A percentile compares a stretch with the other conserved stretches of the same genome.
These are phyloP conservation scores for Phrynocephalus guinanensis DNA, from an alignment of 2,797 vertebrate species.

Conservation along the genomic window DNA sequence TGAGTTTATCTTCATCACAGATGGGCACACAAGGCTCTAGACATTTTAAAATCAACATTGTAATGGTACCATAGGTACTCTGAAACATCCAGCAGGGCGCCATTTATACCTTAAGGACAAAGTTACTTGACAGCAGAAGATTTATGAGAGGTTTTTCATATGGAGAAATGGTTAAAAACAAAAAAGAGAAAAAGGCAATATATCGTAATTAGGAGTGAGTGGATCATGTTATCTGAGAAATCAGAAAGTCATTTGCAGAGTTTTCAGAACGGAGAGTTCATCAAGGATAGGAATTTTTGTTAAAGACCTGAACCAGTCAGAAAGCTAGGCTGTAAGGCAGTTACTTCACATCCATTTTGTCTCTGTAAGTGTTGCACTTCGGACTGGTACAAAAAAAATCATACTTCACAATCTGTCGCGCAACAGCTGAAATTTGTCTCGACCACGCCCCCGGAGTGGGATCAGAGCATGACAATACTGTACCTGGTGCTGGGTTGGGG, in stretches of 20 bases:
- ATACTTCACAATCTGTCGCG: too few relatives aligned
- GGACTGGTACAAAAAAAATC: too few relatives aligned
- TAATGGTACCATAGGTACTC: not conserved
- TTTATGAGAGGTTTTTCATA: constrained; percentile 9
- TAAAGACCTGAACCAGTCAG: not conserved
- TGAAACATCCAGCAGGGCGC: constrained; percentile 15
- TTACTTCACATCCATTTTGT: too few relatives aligned
- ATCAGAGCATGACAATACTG: too few relatives aligned
- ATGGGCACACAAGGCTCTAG: not conserved
- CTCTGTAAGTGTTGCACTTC: too few relatives aligned
- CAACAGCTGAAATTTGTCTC: too few relatives aligned
- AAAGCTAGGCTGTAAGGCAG: not conserved
- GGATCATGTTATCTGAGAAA: not conserved
- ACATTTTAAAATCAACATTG: not conserved
- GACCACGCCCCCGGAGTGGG: too few relatives aligned
- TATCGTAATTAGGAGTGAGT: not conserved
- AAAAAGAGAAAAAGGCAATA: not conserved
- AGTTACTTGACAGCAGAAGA: not conserved
- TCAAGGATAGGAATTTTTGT: not conserved
- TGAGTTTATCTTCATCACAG: not conserved
- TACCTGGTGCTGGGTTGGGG: too few relatives aligned
- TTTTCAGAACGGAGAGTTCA: not conserved
- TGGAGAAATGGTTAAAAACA: constrained; percentile 10
- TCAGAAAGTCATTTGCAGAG: not conserved
- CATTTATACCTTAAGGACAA: constrained; percentile 14